Evolutionary conservation across 2,113 vertebrate genomes (phyloP), one percentile per base, ranked within the genome.

Genomic region (Poecile atricapillus): DNA sequence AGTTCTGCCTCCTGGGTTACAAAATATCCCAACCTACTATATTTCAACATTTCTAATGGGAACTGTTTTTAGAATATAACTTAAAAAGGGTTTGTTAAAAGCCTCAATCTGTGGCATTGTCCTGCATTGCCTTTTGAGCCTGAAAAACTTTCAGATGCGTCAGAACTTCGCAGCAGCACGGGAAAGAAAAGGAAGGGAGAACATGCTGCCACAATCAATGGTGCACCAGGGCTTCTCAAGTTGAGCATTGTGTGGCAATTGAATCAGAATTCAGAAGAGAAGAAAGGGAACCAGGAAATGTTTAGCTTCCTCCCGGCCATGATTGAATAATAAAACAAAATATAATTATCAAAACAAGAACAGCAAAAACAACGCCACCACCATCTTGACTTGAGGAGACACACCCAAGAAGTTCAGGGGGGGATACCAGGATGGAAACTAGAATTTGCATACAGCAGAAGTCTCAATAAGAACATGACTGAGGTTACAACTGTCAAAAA

Each of bases 161-260:
- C 46, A 56, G 59, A 73, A 44, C 17, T 77, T 68, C 0, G 0
- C 20, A n/a, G 67, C 18, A 69, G 71, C 63, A 41, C 1, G 0
- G 22, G 17, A 73, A 43, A 75, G 78, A 33, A 35, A 55, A 67
- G 31, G 39, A 56, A 70, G 37, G 33, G 60, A 46, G 37, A 62
- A 13, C 56, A 18, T 7, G 1, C 3, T 41, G 79, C 25, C 60
- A 47, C 67, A 52, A 53, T 47, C 53, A 30, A 5, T 58, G 53
- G 58, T 52, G 44, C 79, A 52, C 62, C 28, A 24, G 75, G 37
- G 69, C 70, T 88, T 67, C 77, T 71, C 37, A 76, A 17, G 35
- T 37, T 65, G 35, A 43, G 11, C 82, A 13, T 69, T 74, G 59
- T 65, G 31, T 74, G 30, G 3, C 70, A 70, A 46, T 70, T 83